Conservation (phyloP, 1,140 invertebrate species). For the Lerema accius region DNA sequence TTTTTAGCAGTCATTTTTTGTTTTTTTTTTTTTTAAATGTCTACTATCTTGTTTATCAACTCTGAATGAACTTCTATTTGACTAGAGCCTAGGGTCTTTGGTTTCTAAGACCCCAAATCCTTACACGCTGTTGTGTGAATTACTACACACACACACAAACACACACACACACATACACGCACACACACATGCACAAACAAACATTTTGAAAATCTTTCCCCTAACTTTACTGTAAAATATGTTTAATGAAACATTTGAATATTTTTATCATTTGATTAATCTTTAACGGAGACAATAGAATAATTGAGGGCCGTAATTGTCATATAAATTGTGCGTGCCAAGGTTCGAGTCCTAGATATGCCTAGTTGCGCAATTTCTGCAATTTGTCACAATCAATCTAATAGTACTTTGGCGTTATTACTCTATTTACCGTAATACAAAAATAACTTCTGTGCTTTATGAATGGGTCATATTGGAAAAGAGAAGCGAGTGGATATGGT, state of each 20-base stretch:
- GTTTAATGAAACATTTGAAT: no score
- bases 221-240: no score
- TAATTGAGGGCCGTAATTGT: constrained; percentile 19
- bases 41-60: no score
- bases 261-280: no score
- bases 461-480: background rate
- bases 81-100: no score
- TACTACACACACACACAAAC: background rate
- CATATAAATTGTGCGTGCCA: constrained; percentile 4
- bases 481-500: background rate
- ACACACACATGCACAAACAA: background rate
- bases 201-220: no score
- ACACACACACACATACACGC: background rate
- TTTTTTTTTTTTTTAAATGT: no score
- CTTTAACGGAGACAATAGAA: no score
- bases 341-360: constrained; percentile 18
- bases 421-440: constrained; percentile 9
- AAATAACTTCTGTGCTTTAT: background rate
- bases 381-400: constrained; percentile 28
- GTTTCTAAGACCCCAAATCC: no score
- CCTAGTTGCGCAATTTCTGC: constrained; percentile 9
- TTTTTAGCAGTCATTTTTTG: background rate
- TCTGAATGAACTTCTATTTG: no score
- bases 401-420: constrained; percentile 21
- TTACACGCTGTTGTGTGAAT: no score